phyloP scores from a whole-genome alignment of 1,140 invertebrate species.

The Bicyclus anynana region DNA sequence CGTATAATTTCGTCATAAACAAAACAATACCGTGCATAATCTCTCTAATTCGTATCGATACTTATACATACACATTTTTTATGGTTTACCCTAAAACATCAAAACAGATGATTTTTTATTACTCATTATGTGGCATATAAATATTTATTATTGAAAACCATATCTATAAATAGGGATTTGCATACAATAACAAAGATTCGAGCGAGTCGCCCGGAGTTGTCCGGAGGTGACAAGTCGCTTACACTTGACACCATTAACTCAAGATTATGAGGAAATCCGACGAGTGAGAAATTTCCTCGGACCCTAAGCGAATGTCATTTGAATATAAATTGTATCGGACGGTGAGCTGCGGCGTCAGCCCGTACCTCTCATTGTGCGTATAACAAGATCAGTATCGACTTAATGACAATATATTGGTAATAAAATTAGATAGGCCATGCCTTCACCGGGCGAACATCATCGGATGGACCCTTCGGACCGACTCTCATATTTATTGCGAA shows the following conservation, averaged over 20 bases:
- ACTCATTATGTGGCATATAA: neutral
- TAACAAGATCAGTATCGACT: slow-evolving; percentile 77
- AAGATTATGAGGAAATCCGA: slow-evolving; percentile 70
- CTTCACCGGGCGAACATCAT: slow-evolving; percentile 65
- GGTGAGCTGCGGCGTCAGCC: slow-evolving; percentile 42
- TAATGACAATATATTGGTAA: slow-evolving; percentile 78
- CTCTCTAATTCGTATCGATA: too few relatives aligned
- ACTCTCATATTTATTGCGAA: slow-evolving; percentile 71
- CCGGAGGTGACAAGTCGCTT: slow-evolving; percentile 29
- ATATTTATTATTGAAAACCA: neutral
- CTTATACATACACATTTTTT: neutral
- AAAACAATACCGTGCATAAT: too few relatives aligned
- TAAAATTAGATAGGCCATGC: slow-evolving; percentile 76
- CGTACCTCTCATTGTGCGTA: slow-evolving; percentile 71
- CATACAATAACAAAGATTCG: slow-evolving; percentile 23
- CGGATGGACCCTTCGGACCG: slow-evolving; percentile 37
- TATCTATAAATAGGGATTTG: slow-evolving; percentile 23
- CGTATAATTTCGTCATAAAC: too few relatives aligned
- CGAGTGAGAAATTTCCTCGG: slow-evolving; percentile 69
- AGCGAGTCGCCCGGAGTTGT: slow-evolving; percentile 22
- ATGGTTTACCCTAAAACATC: neutral
- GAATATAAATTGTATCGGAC: slow-evolving; percentile 71
- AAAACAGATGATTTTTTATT: neutral
- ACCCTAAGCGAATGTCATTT: slow-evolving; percentile 70
- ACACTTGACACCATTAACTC: slow-evolving; percentile 59